These are phyloP conservation scores for Drosophila maculinotata DNA, from an alignment of 2,888 invertebrate species.

Conservation along the genomic window DNA sequence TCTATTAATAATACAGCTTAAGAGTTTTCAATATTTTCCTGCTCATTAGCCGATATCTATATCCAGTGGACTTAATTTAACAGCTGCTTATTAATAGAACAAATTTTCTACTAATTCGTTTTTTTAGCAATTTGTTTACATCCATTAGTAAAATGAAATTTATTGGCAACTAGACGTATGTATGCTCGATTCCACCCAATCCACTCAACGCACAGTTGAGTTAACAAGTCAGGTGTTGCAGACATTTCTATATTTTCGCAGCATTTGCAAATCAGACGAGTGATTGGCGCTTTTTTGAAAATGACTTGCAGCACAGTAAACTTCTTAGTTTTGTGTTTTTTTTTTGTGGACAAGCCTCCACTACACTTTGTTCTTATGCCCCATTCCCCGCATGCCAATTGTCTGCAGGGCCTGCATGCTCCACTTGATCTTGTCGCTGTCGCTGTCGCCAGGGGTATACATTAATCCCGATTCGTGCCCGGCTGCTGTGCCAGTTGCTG, in stretches of 20 bases:
- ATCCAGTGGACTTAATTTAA: not conserved
- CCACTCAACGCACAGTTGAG: conserved; percentile 4
- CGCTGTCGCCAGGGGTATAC: conserved; percentile 68
- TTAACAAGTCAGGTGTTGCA: conserved; percentile 39
- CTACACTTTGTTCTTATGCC: conserved; percentile 19
- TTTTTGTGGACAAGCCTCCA: conserved; percentile 39
- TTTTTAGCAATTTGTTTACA: conserved; percentile 50
- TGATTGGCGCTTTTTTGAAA: no score
- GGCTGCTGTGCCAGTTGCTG: conserved; percentile 32
- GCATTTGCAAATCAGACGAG: no score
- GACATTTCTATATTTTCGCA: conserved; percentile 14
- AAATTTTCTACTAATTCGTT: conserved; percentile 10
- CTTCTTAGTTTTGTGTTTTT: not conserved
- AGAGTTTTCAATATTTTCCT: not conserved
- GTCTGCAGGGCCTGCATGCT: conserved; percentile 67
- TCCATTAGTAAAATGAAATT: conserved; percentile 20
- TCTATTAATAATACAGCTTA: no score
- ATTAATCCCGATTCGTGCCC: conserved; percentile 67
- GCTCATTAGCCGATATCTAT: not conserved
- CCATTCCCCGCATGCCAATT: conserved; percentile 53
- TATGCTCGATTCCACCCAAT: no score
- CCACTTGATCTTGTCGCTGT: conserved; percentile 80
- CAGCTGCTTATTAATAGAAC: conserved; percentile 19
- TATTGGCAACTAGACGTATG: conserved; percentile 39
- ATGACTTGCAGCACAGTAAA: not conserved